Conservation (phyloP, 2,888 invertebrate genomes). For the Perithous albicinctus region DNA sequence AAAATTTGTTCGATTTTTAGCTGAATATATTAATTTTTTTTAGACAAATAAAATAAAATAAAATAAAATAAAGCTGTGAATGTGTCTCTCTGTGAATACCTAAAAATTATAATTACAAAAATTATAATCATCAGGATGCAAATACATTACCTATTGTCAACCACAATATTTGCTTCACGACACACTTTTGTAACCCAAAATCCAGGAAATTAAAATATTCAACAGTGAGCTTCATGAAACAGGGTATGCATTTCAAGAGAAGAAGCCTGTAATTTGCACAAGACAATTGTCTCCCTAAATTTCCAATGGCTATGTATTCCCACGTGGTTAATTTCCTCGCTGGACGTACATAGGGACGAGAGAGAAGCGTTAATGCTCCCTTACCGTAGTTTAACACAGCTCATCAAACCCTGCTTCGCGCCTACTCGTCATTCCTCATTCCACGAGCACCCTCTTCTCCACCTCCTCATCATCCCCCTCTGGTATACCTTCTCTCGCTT, state of each 20-base stretch:
- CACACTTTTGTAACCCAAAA: background rate
- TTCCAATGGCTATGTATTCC: background rate
- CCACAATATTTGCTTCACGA: no score
- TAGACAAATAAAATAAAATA: no score
- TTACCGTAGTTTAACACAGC: conserved; percentile 56
- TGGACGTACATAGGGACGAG: conserved; percentile 14
- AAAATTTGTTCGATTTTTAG: no score
- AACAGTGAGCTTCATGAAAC: background rate
- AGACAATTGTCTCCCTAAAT: conserved; percentile 1
- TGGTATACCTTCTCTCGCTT: background rate
- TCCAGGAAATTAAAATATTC: background rate
- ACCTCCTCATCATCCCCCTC: conserved; percentile 13
- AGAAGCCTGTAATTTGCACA: conserved; percentile 3
- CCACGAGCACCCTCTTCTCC: background rate
- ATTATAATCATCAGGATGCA: no score
- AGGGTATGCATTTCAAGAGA: background rate
- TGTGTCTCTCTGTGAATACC: no score
- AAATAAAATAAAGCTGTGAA: no score
- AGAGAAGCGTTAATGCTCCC: conserved; percentile 53
- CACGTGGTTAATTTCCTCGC: conserved; percentile 42
- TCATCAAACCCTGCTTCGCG: conserved; percentile 56
- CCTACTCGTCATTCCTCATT: conserved; percentile 40
- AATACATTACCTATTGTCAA: no score
- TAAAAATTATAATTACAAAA: no score
- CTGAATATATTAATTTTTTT: no score